A percentile compares a stretch with the other conserved stretches of the same genome.
Evolutionary conservation across 2,797 vertebrate genomes (phyloP).

Genomic region (Myripristis murdjan): DNA sequence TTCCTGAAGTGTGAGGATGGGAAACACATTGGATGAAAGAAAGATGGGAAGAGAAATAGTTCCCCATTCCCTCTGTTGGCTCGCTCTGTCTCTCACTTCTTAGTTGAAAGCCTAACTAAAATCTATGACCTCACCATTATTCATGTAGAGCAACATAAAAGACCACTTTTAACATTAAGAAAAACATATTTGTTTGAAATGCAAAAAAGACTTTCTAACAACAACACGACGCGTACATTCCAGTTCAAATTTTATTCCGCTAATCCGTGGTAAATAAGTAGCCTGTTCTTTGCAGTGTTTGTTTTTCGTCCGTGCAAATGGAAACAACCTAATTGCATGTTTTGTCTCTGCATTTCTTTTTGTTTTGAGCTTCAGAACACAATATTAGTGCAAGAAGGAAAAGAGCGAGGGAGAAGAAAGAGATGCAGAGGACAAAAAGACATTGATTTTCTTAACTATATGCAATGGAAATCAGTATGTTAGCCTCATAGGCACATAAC

Average conservation of each 20-base stretch:
- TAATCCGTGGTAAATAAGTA: neutral
- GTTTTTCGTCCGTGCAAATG: constrained; percentile 12
- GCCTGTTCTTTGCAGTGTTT: neutral
- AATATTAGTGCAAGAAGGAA: neutral
- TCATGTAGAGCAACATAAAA: neutral
- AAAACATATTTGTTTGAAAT: neutral
- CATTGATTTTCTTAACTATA: neutral
- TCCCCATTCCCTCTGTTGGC: neutral
- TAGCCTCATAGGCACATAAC: neutral
- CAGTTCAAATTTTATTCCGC: neutral
- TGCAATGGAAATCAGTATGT: constrained; percentile 1
- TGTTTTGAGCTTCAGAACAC: neutral
- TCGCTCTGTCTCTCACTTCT: neutral
- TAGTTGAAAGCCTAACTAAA: neutral
- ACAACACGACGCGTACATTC: neutral
- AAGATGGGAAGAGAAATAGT: neutral
- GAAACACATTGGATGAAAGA: neutral
- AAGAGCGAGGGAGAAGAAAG: neutral
- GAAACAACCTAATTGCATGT: constrained; percentile 22
- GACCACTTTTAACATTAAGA: neutral
- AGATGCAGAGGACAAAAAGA: neutral
- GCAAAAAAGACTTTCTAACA: neutral
- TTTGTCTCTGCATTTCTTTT: constrained; percentile 16
- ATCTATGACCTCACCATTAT: neutral
- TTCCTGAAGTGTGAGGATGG: constrained; percentile 1